Base-by-base conservation (phyloP, 2,113 vertebrate genomes). In the Blennius ocellaris region DNA sequence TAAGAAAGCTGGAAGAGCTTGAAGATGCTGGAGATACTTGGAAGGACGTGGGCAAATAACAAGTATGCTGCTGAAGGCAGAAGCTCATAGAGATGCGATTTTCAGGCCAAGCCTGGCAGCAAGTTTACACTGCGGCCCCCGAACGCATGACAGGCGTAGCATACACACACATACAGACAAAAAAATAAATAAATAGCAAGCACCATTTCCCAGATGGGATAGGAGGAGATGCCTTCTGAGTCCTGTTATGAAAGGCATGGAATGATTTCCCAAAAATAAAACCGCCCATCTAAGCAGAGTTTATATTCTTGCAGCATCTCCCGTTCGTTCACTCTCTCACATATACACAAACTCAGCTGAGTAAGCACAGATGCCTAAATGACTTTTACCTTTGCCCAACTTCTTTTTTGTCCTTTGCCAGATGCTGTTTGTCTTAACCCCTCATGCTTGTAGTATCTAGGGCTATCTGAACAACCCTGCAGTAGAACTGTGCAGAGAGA, bases 331-430 rank as follows among this genome's bases (percentile, higher is more conserved):
- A 44, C 51, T 47, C 61, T 11, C 56, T 59, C 67, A 62, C 69
- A 54, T 36, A 65, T 58, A 71, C 58, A 76, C 59, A 79, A 78
- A 70, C 66, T 83, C 71, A 80, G 85, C 89, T 87, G 90, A 92
- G 81, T 87, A 87, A 88, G 88, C 84, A 85, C 76, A 82, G 87
- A 85, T 74, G 85, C 73, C 78, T 77, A 53, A 80, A 72, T 70
- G 75, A 87, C 76, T 87, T 86, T 84, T 91, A 90, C 87, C 87
- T 91, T 87, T 77, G 60, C 65, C 82, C 56, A 78, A 83, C 79
- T 83, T 77, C 38, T 30, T 30, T 30, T 30, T 30, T 30, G 2
- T 30, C 4, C 4, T 30, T 30, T 81, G 72, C 84, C 81, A 81
- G 82, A 86, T 89, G 80, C 73, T 84, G 72, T 82, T 86, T 92